Evolutionary conservation across 2,888 invertebrate genomes (phyloP), one percentile per base, ranked within the genome.

Genomic region (Caenorhabditis zanzibari): DNA sequence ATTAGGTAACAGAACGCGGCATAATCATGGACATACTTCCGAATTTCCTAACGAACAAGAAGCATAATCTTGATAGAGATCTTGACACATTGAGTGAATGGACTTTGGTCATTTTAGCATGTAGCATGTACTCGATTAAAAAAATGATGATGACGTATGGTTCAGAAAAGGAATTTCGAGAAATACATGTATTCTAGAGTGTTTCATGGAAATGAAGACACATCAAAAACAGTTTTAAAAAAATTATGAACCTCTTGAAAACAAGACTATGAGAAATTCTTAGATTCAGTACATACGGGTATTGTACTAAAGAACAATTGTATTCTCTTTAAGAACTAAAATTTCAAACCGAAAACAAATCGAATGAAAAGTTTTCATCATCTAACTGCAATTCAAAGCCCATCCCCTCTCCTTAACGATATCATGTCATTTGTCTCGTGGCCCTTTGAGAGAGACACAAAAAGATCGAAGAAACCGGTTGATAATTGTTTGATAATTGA

Each of bases 401-500:
- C 61, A 19, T 44, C 72, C 32, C 72, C 22, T 54, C 41, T 54
- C 6, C 26, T n/a, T 54, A 22, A 22, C 22, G 22, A 28, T 35
- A 28, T 58, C 44, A 24, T 49, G n/a, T 61, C 59, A 47, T 28
- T 32, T 38, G 49, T 54, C 63, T 64, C 64, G 74, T 54, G 64
- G 64, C 54, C 49, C 32, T 16, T n/a, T 16, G 24, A 24, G 44
- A 35, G 35, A 56, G n/a, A 69, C 49, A 41, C 16, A 61, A 61
- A 41, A 41, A 22, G 54, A 26, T 32, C 24, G n/a, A 64, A 74
- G 12, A 63, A 75, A 75, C 73, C 73, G 73, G 73, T 73, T 47
- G 52, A 49, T 16, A 56, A 64, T 19, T 49, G 68, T 59, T 47
- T 68, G 49, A 68, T 54, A 76, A 66, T 38, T 76, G 68, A 68